phyloP scores from a whole-genome alignment of 2,797 vertebrate species.

The Scleropages formosus region DNA sequence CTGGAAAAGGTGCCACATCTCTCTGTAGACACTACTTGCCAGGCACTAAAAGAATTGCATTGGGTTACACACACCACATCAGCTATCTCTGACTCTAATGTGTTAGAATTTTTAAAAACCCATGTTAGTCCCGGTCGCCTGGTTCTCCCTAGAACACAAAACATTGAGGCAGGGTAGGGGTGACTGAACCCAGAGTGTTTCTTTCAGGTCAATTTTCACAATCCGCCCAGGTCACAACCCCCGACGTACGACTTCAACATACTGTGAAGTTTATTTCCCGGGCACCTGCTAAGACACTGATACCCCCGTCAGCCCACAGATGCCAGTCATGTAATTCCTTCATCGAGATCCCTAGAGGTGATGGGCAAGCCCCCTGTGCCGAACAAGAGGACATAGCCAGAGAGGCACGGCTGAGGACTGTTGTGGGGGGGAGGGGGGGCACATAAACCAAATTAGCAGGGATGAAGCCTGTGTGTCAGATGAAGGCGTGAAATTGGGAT shows the following conservation, averaged over 20 bases:
- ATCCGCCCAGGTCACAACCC: conserved; percentile 25
- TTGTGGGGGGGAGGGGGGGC: conserved; percentile 22
- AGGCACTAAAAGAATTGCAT: not conserved
- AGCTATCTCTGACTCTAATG: no score
- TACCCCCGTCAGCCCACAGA: not conserved
- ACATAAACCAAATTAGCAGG: conserved; percentile 56
- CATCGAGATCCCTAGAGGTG: conserved; percentile 24
- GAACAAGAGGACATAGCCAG: not conserved
- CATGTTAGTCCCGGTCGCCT: not conserved
- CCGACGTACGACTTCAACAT: conserved; percentile 18
- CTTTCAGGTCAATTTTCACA: conserved; percentile 1
- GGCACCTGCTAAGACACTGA: conserved; percentile 21
- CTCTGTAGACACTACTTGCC: no score
- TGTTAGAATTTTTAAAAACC: not conserved
- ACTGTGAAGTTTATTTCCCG: conserved; percentile 27
- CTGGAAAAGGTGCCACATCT: not conserved
- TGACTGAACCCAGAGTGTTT: not conserved
- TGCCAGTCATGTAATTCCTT: not conserved
- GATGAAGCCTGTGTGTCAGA: conserved; percentile 44
- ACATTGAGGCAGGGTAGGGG: not conserved
- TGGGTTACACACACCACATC: no score
- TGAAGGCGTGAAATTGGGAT: conserved; percentile 61
- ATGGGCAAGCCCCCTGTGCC: conserved; percentile 31
- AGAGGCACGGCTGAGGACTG: not conserved
- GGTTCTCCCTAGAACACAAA: not conserved